A percentile compares a stretch with the other conserved stretches of the same genome.
Conservation (phyloP, 2,888 invertebrate genomes). For the Alviniconcha strummeri region DNA sequence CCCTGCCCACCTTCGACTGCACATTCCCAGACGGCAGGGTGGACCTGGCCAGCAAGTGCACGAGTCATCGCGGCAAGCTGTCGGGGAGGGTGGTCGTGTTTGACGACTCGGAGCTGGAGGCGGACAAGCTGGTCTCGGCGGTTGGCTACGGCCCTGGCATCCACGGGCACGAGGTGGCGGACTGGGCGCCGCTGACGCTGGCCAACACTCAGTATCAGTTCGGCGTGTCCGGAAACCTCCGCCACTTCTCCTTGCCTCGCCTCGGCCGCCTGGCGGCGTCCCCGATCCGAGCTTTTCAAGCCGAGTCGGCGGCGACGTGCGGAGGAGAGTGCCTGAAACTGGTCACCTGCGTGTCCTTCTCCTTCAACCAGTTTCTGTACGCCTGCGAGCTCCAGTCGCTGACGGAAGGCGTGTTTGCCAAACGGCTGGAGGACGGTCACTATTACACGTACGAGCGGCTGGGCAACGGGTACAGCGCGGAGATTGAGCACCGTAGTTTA, state of each 20-base stretch:
- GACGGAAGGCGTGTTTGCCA: neutral
- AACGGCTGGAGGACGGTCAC: neutral
- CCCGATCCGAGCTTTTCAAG: neutral
- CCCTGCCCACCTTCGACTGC: constrained; percentile 54
- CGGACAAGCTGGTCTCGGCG: constrained; percentile 38
- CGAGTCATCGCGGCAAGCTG: constrained; percentile 53
- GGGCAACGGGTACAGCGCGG: neutral
- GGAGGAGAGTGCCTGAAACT: neutral
- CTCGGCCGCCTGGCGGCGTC: neutral
- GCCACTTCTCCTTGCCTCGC: neutral
- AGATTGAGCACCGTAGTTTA: neutral
- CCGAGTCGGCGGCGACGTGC: neutral
- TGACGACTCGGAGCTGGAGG: constrained; percentile 55
- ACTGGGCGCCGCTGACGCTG: constrained; percentile 1
- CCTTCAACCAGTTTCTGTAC: neutral
- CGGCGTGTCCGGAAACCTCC: neutral
- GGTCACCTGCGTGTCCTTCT: neutral
- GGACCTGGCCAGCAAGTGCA: constrained; percentile 48
- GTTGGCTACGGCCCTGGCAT: constrained; percentile 52
- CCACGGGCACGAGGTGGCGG: constrained; percentile 47
- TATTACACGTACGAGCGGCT: constrained; percentile 8
- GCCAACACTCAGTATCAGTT: neutral
- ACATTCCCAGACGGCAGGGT: constrained; percentile 58
- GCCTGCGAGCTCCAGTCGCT: constrained; percentile 2
- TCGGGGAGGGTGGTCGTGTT: constrained; percentile 49